Conservation (phyloP, 2,113 vertebrate species). For the Girardinichthys multiradiatus region DNA sequence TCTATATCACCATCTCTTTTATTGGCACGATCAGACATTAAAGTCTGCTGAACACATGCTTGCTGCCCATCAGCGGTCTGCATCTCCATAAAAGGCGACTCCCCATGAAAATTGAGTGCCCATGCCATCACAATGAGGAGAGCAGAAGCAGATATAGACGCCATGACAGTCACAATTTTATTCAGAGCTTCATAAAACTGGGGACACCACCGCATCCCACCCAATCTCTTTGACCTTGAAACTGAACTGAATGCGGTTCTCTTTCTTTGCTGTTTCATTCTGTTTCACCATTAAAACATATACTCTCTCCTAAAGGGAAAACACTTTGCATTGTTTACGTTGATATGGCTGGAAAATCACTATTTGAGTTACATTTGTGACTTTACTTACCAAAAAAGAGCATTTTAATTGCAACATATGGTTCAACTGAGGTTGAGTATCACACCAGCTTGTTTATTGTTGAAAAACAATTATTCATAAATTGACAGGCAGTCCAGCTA, state of each 20-base stretch:
- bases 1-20: constrained; percentile 74
- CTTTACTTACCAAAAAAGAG: neutral
- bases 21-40: constrained; percentile 76
- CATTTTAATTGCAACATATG: neutral
- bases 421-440: neutral
- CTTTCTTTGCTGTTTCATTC: constrained; percentile 2
- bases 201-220: constrained; percentile 13
- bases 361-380: neutral
- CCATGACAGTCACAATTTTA: constrained; percentile 58
- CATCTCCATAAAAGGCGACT: constrained; percentile 74
- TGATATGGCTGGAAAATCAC: neutral
- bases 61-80: constrained; percentile 70
- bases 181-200: constrained; percentile 66
- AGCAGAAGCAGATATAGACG: constrained; percentile 38
- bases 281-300: constrained; percentile 2
- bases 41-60: constrained; percentile 74
- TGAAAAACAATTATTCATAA: no score
- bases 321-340: neutral
- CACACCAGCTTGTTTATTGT: no score
- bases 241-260: constrained; percentile 18
- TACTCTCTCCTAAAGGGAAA: neutral
- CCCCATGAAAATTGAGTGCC: constrained; percentile 70
- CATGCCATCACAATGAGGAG: constrained; percentile 41
- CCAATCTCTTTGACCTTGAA: constrained; percentile 68
- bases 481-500: no score